These are phyloP conservation scores for Athrips mouffetella DNA, from an alignment of 2,888 invertebrate species.

Conservation along the genomic window DNA sequence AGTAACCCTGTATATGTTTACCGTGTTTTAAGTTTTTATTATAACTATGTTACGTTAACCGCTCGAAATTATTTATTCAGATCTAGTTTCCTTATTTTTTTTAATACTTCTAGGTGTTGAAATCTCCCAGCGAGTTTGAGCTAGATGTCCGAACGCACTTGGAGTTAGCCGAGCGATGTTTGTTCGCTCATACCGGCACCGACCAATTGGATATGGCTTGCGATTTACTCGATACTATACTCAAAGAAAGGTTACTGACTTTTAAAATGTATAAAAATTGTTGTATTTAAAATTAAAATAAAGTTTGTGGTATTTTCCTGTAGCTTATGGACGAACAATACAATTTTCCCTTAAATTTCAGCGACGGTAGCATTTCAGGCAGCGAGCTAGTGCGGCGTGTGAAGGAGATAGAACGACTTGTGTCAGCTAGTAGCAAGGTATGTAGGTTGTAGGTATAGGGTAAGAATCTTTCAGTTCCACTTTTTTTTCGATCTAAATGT, in stretches of 20 bases:
- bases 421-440: slow-evolving; percentile 68
- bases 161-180: slow-evolving; percentile 80
- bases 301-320: too few species aligned
- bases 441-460: too few species aligned
- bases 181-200: slow-evolving; percentile 80
- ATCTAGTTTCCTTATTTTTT: too few species aligned
- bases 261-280: too few species aligned
- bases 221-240: slow-evolving; percentile 75
- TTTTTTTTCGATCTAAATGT: too few species aligned
- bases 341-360: slow-evolving; percentile 21
- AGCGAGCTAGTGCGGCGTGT: slow-evolving; percentile 65
- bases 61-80: too few species aligned
- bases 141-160: slow-evolving; percentile 77
- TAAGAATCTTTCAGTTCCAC: too few species aligned
- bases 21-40: too few species aligned
- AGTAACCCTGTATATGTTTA: too few species aligned
- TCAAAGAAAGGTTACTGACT: slow-evolving; percentile 56
- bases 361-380: slow-evolving; percentile 56
- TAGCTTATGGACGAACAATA: too few species aligned
- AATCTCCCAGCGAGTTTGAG: slow-evolving; percentile 65
- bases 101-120: slow-evolving; percentile 44
- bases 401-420: slow-evolving; percentile 69
- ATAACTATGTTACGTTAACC: too few species aligned
- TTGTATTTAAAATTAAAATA: neutral
- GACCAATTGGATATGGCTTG: slow-evolving; percentile 81